Percentiles rank a stretch among this genome's conserved stretches.
Conservation (phyloP, 2,113 vertebrate species). For the Syngnathus floridae region DNA sequence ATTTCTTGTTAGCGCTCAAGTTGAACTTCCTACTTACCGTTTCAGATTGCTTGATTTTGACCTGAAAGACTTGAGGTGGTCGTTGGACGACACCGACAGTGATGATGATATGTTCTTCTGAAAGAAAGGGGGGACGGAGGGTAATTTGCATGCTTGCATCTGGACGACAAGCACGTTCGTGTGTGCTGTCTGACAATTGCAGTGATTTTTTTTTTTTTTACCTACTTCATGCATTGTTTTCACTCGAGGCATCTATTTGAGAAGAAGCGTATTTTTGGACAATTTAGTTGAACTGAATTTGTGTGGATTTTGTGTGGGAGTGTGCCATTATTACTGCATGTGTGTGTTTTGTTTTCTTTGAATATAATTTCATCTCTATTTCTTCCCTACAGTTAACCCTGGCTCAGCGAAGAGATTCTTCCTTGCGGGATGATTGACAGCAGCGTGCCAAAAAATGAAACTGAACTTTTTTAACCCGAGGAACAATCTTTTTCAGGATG, state of each 20-base stretch:
- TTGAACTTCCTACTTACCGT: conserved; percentile 65
- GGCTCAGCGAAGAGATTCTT: conserved; percentile 24
- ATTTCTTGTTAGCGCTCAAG: neutral
- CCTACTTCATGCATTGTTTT: too few species aligned
- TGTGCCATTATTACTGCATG: conserved; percentile 25
- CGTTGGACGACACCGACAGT: conserved; percentile 79
- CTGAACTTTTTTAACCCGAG: conserved; percentile 16
- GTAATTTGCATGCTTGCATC: conserved; percentile 59
- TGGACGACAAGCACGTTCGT: conserved; percentile 19
- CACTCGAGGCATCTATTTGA: neutral
- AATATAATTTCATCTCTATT: conserved; percentile 24
- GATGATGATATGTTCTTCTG: conserved; percentile 96
- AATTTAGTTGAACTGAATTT: neutral
- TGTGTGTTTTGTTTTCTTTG: neutral
- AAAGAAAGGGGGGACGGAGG: conserved; percentile 68
- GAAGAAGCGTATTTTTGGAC: neutral
- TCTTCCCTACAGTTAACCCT: conserved; percentile 64
- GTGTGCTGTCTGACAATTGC: conserved; percentile 10
- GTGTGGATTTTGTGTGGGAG: conserved; percentile 48
- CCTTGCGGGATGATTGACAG: conserved; percentile 29
- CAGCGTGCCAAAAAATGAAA: conserved; percentile 21
- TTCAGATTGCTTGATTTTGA: conserved; percentile 96
- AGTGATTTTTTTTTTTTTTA: too few species aligned
- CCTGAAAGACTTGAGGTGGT: conserved; percentile 96
- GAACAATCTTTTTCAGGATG: conserved; percentile 13